Evolutionary conservation across 2,888 invertebrate genomes (phyloP), one percentile per base, ranked within the genome.

Genomic region (Crematogaster levior): DNA sequence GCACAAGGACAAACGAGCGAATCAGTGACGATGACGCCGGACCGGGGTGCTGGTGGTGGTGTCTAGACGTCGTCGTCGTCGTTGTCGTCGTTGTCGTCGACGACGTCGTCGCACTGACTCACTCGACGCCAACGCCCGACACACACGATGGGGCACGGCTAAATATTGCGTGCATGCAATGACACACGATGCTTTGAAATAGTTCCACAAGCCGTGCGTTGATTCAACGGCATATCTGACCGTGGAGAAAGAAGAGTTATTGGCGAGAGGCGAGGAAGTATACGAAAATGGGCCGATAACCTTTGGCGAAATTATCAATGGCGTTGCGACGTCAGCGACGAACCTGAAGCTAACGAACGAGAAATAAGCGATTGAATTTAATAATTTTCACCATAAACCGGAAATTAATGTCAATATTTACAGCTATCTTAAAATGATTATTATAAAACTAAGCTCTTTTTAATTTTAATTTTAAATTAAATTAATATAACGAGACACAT

Each of bases 141-240:
- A 24, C 63, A 75, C 63, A 37, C 74, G 63, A 75, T 56, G 85
- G 68, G 84, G 84, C 68, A 83, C 60, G 83, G 89, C 92, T 93
- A 92, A 93, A 93, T 93, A 93, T 93, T 93, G 93, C 93, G 92
- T 93, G 92, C 92, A 88, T 91, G 92, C 92, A 92, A 91, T 93
- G 92, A 91, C 92, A 92, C 90, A 91, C 90, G 89, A 83, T 86
- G 89, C 90, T 90, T 91, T 87, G 88, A 91, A 92, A 92, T 92
- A 92, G 91, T 92, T 92, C 82, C 79, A 91, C 90, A 88, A 83
- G 84, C 58, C 79, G 51, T 70, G 85, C 85, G 88, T 90, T 88
- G 87, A 90, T 89, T 90, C 90, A 87, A 84, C 82, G 53, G 72
- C 84, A 82, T 86, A 83, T 83, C 82, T 61, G 82, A 81, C 85